Percentiles rank a stretch among this genome's conserved stretches.
Conservation (phyloP, 2,888 invertebrate genomes). For the Apotomis betuletana region DNA sequence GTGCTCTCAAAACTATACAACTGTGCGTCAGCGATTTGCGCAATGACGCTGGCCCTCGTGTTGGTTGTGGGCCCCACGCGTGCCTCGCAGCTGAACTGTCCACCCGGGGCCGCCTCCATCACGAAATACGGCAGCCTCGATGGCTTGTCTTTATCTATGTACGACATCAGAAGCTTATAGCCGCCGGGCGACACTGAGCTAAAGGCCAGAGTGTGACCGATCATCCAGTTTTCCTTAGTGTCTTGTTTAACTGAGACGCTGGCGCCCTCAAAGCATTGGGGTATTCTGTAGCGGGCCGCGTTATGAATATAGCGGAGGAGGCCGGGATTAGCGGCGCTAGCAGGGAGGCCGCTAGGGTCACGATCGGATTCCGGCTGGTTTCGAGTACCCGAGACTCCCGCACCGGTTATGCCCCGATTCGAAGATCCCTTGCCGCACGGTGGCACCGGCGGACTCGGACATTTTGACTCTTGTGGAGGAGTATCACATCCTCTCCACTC, state of each 20-base stretch:
- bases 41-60: slow-evolving; percentile 70
- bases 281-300: slow-evolving; percentile 71
- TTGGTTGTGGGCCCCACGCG: slow-evolving; percentile 68
- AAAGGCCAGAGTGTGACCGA: slow-evolving; percentile 74
- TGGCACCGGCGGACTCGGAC: slow-evolving; percentile 52
- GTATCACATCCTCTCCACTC: slow-evolving; percentile 52
- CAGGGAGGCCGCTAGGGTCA: slow-evolving; percentile 59
- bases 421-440: slow-evolving; percentile 50
- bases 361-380: slow-evolving; percentile 55
- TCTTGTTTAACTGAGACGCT: slow-evolving; percentile 70
- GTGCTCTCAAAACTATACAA: slow-evolving; percentile 76
- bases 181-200: slow-evolving; percentile 80
- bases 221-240: slow-evolving; percentile 65
- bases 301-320: slow-evolving; percentile 75
- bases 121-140: slow-evolving; percentile 71
- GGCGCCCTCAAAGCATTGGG: slow-evolving; percentile 79
- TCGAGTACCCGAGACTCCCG: slow-evolving; percentile 76
- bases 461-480: slow-evolving; percentile 50
- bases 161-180: slow-evolving; percentile 72
- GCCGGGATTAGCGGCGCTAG: slow-evolving; percentile 68
- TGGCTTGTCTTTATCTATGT: slow-evolving; percentile 64
- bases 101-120: slow-evolving; percentile 78
- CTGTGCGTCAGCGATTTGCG: slow-evolving; percentile 72
- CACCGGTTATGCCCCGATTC: slow-evolving; percentile 76
- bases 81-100: slow-evolving; percentile 75